These are phyloP conservation scores for Syrista parreyssii DNA, from an alignment of 2,888 invertebrate species.

Conservation along the genomic window DNA sequence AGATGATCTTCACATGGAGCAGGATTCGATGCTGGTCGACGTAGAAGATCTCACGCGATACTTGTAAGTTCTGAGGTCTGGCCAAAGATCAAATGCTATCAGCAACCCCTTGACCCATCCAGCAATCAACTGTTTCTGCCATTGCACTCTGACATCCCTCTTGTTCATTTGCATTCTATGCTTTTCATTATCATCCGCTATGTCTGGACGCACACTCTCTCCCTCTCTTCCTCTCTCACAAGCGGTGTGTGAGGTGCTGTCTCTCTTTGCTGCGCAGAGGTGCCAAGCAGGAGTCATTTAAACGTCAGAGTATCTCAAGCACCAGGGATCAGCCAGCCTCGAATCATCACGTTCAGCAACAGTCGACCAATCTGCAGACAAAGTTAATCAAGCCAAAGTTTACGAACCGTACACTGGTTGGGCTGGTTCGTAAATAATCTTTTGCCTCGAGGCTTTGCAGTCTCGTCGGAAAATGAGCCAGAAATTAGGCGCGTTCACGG, in stretches of 20 bases:
- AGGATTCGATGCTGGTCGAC: constrained; percentile 97
- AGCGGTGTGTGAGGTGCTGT: constrained; percentile 47
- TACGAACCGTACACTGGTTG: constrained; percentile 42
- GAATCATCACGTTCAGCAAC: constrained; percentile 26
- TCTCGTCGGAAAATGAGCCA: constrained; percentile 38
- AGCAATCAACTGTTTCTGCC: not conserved
- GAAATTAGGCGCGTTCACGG: not conserved
- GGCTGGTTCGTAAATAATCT: constrained; percentile 49
- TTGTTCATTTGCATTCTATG: not conserved
- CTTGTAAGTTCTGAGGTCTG: constrained; percentile 72
- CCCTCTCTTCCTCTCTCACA: constrained; percentile 45
- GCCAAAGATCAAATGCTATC: not conserved
- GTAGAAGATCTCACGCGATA: constrained; percentile 95
- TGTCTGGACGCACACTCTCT: not conserved
- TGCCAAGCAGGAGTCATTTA: constrained; percentile 62
- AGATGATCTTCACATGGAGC: constrained; percentile 97
- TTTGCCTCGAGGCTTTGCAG: constrained; percentile 39
- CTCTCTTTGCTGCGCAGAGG: constrained; percentile 54
- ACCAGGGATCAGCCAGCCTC: constrained; percentile 38
- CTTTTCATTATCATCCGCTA: not conserved
- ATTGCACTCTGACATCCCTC: not conserved
- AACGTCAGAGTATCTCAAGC: constrained; percentile 37
- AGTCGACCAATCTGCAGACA: constrained; percentile 16
- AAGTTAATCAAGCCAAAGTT: constrained; percentile 39
- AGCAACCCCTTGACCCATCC: not conserved